phyloP scores from a whole-genome alignment of 2,113 vertebrate species.

The Mugil cephalus region DNA sequence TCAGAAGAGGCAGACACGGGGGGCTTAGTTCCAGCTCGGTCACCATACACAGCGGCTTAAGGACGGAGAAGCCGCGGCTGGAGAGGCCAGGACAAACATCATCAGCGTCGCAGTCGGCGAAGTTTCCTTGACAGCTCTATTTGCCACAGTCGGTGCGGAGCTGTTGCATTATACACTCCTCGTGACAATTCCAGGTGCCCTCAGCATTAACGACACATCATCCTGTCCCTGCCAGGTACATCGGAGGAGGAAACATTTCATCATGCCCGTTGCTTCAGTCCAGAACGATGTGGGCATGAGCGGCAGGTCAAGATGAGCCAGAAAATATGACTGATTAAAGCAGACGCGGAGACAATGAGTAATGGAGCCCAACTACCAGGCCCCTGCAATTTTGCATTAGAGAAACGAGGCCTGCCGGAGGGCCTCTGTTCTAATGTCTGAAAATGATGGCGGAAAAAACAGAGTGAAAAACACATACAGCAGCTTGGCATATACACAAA shows the following conservation, averaged over 20 bases:
- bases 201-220: slow-evolving; percentile 56
- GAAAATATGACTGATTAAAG: slow-evolving; percentile 44
- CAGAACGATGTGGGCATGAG: background rate
- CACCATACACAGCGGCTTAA: slow-evolving; percentile 13
- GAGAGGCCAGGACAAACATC: slow-evolving; percentile 48
- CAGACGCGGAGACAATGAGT: slow-evolving; percentile 39
- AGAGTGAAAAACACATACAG: slow-evolving; percentile 6
- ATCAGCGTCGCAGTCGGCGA: slow-evolving; percentile 53
- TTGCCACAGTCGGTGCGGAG: slow-evolving; percentile 49
- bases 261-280: slow-evolving; percentile 16
- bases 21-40: slow-evolving; percentile 51
- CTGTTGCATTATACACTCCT: slow-evolving; percentile 27
- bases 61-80: slow-evolving; percentile 15
- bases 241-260: slow-evolving; percentile 32
- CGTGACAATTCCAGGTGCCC: slow-evolving; percentile 46
- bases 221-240: slow-evolving; percentile 28
- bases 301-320: slow-evolving; percentile 39
- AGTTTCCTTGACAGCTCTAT: slow-evolving; percentile 47
- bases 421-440: slow-evolving; percentile 30
- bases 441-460: slow-evolving; percentile 25
- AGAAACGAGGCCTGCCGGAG: slow-evolving; percentile 18
- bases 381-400: slow-evolving; percentile 38
- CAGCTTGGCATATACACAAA: background rate
- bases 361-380: slow-evolving; percentile 20
- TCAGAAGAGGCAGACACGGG: slow-evolving; percentile 50